These are phyloP conservation scores for Sitophilus oryzae DNA, from an alignment of 1,140 invertebrate species.

Conservation along the genomic window DNA sequence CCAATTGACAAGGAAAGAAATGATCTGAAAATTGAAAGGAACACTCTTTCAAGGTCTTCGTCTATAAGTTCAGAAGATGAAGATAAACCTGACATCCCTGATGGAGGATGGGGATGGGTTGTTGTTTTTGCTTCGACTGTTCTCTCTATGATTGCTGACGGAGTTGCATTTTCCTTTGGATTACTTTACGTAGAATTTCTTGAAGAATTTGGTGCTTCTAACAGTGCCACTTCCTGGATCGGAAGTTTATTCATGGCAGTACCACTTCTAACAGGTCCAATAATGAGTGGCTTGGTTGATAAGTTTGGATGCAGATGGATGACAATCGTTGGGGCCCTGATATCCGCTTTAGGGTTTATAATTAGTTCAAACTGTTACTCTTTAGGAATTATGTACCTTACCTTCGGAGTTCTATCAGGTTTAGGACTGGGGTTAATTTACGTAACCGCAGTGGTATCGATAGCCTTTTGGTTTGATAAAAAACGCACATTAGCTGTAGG, in stretches of 20 bases:
- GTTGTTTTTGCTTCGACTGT: constrained; percentile 79
- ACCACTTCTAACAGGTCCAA: constrained; percentile 77
- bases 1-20: constrained; percentile 3
- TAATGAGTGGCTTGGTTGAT: constrained; percentile 81
- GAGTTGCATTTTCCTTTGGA: constrained; percentile 89
- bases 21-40: constrained; percentile 23
- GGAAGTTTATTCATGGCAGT: constrained; percentile 84
- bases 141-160: constrained; percentile 91
- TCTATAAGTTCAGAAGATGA: constrained; percentile 9
- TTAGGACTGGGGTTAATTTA: constrained; percentile 80
- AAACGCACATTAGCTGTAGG: constrained; percentile 87
- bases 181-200: constrained; percentile 82
- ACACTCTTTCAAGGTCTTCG: constrained; percentile 7
- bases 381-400: constrained; percentile 73
- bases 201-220: constrained; percentile 74
- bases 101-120: constrained; percentile 82
- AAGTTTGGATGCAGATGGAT: constrained; percentile 80
- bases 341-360: constrained; percentile 74
- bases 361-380: constrained; percentile 67
- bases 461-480: constrained; percentile 95
- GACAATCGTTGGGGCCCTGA: constrained; percentile 71
- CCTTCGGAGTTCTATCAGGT: constrained; percentile 81
- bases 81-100: constrained; percentile 54
- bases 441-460: constrained; percentile 85
- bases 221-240: constrained; percentile 81